Base-by-base conservation (phyloP, 2,888 invertebrate species). In the Melieria crassipennis region DNA sequence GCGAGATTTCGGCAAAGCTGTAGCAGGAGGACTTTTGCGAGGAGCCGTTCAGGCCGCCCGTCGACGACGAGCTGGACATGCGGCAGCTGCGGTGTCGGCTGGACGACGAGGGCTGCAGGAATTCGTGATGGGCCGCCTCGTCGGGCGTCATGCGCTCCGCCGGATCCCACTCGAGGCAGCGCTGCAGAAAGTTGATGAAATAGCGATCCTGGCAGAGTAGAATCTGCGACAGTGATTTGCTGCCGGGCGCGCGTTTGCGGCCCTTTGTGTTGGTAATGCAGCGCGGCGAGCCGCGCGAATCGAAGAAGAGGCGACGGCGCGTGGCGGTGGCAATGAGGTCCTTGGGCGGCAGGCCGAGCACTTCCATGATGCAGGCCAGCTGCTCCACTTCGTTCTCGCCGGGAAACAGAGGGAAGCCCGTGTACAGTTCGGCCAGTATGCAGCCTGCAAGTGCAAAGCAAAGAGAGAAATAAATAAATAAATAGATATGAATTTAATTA, bases 301-400 rank as follows among this genome's bases (percentile, higher is more conserved):
- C 95, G 83, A 96, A 96, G 88, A 96, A 96, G 76, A 96, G 88
- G 78, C 95, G 90, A 85, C 94, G 92, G 83, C 96, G 90, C 0
- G 96, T 93, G 50, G 97, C 97, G 76, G 92, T 92, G 75, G 92
- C 91, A 75, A 98, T 91, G 75, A 98, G 91, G 81, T 94, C 92
- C 71, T 94, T 93, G 3, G 97, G 95, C 4, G 98, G 98, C 77
- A 93, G 89, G 42, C 97, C 97, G 75, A 97, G 89, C 69, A 98
- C 92, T 88, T 98, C 98, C 97, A 98, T 98, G 81, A 98, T 94
- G 88, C 98, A 98, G 70, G 97, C 96, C 76, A 98, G 90, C 87
- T 98, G 98, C 84, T 98, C 98, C 73, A 96, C 94, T 88, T 98
- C 98, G 85, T 97, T 97, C 89, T 98, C 98, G 1, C 98, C 98